A percentile compares a stretch with the other conserved stretches of the same genome.
Conservation (phyloP, 2,797 vertebrate species). For the Falco columbarius region DNA sequence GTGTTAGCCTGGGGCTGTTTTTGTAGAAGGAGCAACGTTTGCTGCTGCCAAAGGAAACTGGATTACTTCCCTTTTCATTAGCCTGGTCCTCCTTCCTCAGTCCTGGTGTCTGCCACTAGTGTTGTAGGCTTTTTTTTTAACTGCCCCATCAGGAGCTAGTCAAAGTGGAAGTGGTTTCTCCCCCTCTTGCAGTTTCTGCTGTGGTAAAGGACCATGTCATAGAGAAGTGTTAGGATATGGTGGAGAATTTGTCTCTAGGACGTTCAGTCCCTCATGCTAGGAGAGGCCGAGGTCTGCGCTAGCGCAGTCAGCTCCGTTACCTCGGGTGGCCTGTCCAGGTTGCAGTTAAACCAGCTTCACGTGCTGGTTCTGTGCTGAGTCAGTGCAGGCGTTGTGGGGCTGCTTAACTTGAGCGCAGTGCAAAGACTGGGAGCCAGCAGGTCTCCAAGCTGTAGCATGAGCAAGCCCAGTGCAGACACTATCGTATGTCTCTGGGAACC, state of each 20-base stretch:
- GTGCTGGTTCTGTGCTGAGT: not conserved
- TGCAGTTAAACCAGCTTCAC: not conserved
- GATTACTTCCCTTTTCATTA: not conserved
- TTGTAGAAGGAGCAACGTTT: not conserved
- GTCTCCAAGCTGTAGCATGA: not conserved
- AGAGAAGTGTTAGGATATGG: not conserved
- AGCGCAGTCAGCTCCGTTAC: not conserved
- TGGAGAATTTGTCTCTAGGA: not conserved
- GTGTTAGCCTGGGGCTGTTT: not conserved
- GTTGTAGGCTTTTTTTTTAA: not conserved
- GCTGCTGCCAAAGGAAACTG: not conserved
- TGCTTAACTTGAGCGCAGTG: not conserved
- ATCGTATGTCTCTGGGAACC: not conserved
- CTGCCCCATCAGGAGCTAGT: not conserved
- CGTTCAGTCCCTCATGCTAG: rapidly evolving
- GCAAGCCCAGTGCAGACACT: not conserved
- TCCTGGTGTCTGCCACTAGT: not conserved
- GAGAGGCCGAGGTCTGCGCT: not conserved
- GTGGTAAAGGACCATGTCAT: not conserved
- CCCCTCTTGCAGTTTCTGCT: not conserved
- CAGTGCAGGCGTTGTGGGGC: rapidly evolving
- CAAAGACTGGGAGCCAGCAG: not conserved
- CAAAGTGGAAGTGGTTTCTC: not conserved
- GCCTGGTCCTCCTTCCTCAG: not conserved
- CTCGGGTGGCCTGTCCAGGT: rapidly evolving